phyloP scores from a whole-genome alignment of 1,140 invertebrate genomes.

The Cepaea nemoralis region DNA sequence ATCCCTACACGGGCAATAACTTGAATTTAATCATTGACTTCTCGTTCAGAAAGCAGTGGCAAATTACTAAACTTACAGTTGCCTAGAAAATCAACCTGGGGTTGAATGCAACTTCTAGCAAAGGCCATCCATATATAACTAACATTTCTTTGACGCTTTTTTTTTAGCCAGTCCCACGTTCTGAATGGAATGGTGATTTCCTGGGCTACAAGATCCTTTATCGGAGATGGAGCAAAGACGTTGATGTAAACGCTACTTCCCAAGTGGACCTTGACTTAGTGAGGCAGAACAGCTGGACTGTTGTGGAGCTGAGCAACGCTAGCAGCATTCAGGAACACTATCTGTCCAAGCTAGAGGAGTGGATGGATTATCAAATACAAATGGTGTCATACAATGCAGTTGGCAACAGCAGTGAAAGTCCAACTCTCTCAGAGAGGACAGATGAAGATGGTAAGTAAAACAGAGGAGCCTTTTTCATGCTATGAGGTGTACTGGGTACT shows the following conservation, averaged over 20 bases:
- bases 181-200: constrained; percentile 96
- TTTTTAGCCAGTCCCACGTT: constrained; percentile 88
- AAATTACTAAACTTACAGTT: no score
- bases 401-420: constrained; percentile 84
- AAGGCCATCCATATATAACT: no score
- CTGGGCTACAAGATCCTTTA: constrained; percentile 88
- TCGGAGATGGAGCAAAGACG: constrained; percentile 65
- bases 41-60: no score
- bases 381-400: constrained; percentile 96
- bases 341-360: constrained; percentile 86
- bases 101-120: no score
- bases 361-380: constrained; percentile 88
- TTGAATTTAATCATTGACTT: no score
- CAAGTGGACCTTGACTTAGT: constrained; percentile 22
- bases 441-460: constrained; percentile 85
- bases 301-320: constrained; percentile 63
- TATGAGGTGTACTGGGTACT: no score
- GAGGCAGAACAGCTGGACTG: constrained; percentile 49
- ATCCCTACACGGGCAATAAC: no score
- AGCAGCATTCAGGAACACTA: constrained; percentile 74
- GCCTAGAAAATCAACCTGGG: no score
- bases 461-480: no score
- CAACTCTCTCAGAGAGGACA: constrained; percentile 87
- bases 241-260: constrained; percentile 13
- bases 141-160: no score